Base-by-base conservation (phyloP, 2,797 vertebrate genomes). In the Huso huso region DNA sequence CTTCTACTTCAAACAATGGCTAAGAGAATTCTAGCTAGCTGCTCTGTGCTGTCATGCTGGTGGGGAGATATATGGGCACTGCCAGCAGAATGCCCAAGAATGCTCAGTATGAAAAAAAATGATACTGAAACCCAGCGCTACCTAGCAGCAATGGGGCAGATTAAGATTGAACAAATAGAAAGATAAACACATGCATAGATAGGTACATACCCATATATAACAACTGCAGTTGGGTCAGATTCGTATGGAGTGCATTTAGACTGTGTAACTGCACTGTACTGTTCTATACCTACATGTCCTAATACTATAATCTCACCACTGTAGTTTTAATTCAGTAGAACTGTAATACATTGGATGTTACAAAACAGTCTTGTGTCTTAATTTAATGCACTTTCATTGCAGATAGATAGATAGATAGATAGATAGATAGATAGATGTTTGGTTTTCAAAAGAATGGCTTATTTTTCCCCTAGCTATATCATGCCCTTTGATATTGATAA, bases 401-500 rank as follows among this genome's bases (percentile, higher is more conserved):
- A 55, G 55, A 58, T 10, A 58, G 55, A 58, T 10, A 37, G 23
- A 37, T 37, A 37, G 23, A 37, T 37, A 13, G 49, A 69, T 37
- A 65, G 49, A 59, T 37, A 64, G 18, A 65, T 11, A 67, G 23
- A 62, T 51, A 48, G 10, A 11, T n/a, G 66, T 70, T 70, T 63
- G 62, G 65, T 72, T 67, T 72, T 66, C 53, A 63, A 52, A 71
- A 49, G 51, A 69, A 69, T 69, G 64, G 70, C 70, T 68, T 71
- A 37, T 68, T 68, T 66, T 59, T 53, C 66, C 61, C 18, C 15
- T 55, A 55, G n/a, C 9, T 55, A 37, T 37, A 37, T 58, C 8
- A 58, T 37, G 6, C 6, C 62, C 55, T 55, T 10, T 50, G 23
- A 23, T 65, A 61, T 62, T 61, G 60, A 59, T 61, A 62, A 9